A percentile compares a stretch with the other conserved stretches of the same genome.
Evolutionary conservation across 2,797 vertebrate species (phyloP).

Genomic region (Melopsittacus undulatus): DNA sequence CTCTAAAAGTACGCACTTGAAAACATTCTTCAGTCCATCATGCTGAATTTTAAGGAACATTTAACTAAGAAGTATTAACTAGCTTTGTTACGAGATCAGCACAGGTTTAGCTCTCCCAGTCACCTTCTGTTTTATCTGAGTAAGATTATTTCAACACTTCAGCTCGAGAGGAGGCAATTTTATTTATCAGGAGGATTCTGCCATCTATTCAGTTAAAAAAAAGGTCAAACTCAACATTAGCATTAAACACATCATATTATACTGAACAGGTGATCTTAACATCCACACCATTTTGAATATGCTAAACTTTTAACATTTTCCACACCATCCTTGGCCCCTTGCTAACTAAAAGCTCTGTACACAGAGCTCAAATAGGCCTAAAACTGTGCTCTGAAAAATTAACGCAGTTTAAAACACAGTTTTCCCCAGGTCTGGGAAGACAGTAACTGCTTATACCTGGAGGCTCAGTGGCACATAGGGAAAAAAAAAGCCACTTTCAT

Average conservation of each 20-base stretch:
- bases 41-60: neutral
- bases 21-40: neutral
- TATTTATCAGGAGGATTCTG: neutral
- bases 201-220: neutral
- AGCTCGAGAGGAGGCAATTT: neutral
- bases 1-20: neutral
- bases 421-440: neutral
- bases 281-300: neutral
- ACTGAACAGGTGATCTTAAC: neutral
- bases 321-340: neutral
- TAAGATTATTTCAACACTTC: neutral
- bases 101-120: conserved; percentile 9
- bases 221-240: neutral
- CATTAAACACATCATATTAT: neutral
- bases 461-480: neutral
- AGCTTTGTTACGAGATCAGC: neutral
- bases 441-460: neutral
- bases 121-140: neutral
- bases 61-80: neutral
- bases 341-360: neutral
- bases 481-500: neutral
- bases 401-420: neutral
- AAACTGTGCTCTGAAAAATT: neutral
- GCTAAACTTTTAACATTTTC: neutral
- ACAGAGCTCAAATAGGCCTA: neutral